Evolutionary conservation across 2,888 invertebrate genomes (phyloP), one percentile per base, ranked within the genome.

Genomic region (Aproaerema taeniolella): DNA sequence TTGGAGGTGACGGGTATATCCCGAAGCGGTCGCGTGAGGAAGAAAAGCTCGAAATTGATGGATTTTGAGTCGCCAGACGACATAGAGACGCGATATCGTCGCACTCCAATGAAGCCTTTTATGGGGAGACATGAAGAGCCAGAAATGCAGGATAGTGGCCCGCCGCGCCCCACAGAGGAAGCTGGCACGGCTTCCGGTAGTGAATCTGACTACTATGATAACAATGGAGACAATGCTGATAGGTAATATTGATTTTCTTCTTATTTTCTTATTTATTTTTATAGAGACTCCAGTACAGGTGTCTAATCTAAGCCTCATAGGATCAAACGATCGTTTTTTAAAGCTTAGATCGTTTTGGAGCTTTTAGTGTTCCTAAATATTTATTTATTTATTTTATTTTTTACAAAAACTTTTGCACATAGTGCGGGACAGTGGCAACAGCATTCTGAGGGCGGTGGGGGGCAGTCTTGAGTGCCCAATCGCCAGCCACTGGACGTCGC

Each of bases 1-100:
- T 86, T 94, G 61, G 94, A 94, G 78, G 94, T 95, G 40, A 94
- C 94, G 39, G 95, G 95, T 6, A 91, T 96, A 28, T 96, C 96
- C 2, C 89, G 96, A 42, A 96, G 96, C 55, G 96, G 96, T 13
- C 88, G 96, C 41, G 95, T 97, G 0, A 88, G 97, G 39, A 98
- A 98, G 83, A 98, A 97, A 77, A 97, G 97, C 11, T 96, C 97
- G 0, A 97, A 98, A 70, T 87, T 98, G 30, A 91, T 95, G 79
- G 98, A 97, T 73, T 98, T 97, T 80, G 95, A 95, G 68, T 95
- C 95, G 0, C 93, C 94, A 0, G 97, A 97, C 67, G 96, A 95
- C 61, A 91, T 94, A 36, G 95, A 93, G 49, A 87, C 89, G 14
- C 87, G 88, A 41, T 90, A 86, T 0, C 66, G 78, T 54, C 74